Evolutionary conservation across 92 coral and sea anemone species (phyloP).

Genomic region (Porites evermanni): DNA sequence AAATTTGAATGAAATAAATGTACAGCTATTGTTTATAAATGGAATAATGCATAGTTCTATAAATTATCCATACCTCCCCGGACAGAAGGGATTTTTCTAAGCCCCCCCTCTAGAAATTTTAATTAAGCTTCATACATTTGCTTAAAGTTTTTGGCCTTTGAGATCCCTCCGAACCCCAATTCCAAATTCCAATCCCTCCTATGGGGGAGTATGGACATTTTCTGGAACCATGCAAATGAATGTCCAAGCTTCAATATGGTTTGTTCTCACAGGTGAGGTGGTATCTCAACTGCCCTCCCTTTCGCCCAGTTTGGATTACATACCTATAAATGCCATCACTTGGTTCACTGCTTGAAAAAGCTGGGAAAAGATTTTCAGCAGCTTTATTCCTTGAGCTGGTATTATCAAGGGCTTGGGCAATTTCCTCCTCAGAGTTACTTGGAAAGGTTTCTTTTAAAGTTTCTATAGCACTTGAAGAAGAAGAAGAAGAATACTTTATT

Average conservation of each 20-base stretch:
- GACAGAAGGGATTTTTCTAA: neutral
- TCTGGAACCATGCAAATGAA: neutral
- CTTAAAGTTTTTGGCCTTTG: constrained; percentile 7
- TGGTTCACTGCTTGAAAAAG: constrained; percentile 11
- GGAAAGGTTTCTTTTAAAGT: constrained; percentile 20
- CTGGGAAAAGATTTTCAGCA: constrained; percentile 6
- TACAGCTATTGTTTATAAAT: neutral
- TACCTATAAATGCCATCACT: constrained; percentile 15
- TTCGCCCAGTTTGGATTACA: constrained; percentile 7
- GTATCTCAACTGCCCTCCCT: constrained; percentile 9
- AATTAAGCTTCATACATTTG: neutral
- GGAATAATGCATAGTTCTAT: neutral
- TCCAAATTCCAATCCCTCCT: neutral
- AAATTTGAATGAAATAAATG: constrained; percentile 7
- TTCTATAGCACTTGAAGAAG: constrained; percentile 6
- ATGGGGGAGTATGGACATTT: too few relatives aligned
- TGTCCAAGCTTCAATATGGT: constrained; percentile 1
- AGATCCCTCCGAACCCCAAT: constrained; percentile 1
- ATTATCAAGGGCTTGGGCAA: neutral
- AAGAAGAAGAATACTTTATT: too few relatives aligned
- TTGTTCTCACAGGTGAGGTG: constrained; percentile 17
- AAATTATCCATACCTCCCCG: constrained; percentile 5
- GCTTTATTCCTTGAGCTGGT: constrained; percentile 6
- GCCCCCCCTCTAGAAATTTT: constrained; percentile 5
- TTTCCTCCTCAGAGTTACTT: constrained; percentile 12